Evolutionary conservation across 2,888 invertebrate genomes (phyloP).

Genomic region (Sympetrum striolatum): DNA sequence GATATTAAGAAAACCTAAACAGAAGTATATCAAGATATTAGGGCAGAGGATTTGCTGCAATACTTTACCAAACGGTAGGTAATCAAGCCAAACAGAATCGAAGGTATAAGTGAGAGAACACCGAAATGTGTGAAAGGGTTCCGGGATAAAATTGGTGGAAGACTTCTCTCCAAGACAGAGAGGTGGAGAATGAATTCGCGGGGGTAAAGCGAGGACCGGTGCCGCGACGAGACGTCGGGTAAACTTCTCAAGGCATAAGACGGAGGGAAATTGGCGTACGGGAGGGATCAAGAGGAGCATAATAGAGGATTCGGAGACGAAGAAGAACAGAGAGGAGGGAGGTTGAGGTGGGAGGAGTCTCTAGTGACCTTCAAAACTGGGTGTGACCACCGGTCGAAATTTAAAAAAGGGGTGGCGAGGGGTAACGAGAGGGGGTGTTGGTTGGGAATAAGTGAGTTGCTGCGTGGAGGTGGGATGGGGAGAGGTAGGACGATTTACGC

Average conservation of each 20-base stretch:
- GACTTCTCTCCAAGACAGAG: neutral
- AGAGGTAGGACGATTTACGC: neutral
- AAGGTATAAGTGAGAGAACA: no score
- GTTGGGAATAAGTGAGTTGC: neutral
- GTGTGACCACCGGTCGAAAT: conserved; percentile 44
- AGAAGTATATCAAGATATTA: no score
- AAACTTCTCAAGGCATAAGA: conserved; percentile 4
- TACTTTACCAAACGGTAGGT: no score
- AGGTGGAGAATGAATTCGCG: neutral
- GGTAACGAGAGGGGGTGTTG: neutral
- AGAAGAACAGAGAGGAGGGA: neutral
- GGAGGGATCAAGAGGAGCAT: neutral
- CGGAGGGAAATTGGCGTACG: neutral
- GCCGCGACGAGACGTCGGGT: neutral
- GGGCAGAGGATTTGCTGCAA: no score
- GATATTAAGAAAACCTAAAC: no score
- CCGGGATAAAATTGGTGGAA: neutral
- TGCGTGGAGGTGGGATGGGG: neutral
- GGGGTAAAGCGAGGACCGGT: neutral
- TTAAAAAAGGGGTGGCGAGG: neutral
- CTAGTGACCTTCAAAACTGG: conserved; percentile 44
- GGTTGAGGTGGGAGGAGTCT: neutral
- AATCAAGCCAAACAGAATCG: no score
- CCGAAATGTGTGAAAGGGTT: no score
- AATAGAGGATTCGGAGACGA: neutral